Percentiles rank a stretch among this genome's conserved stretches.
Conservation (phyloP, 2,797 vertebrate species). For the Muscicapa striata region DNA sequence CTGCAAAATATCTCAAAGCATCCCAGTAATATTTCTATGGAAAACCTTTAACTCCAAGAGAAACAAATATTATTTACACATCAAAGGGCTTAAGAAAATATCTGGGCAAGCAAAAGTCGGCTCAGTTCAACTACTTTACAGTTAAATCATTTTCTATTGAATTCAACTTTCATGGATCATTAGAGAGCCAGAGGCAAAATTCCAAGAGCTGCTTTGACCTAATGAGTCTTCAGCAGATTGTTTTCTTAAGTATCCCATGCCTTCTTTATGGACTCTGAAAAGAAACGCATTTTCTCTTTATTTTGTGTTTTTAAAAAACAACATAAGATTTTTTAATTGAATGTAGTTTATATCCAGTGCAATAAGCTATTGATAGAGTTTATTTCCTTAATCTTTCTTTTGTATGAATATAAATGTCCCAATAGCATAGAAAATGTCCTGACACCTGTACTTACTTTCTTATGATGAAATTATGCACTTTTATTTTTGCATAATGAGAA, state of each 20-base stretch:
- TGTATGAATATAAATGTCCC: neutral
- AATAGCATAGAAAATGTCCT: conserved; percentile 7
- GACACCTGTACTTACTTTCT: conserved; percentile 7
- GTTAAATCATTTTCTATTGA: conserved; percentile 82
- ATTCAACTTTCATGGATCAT: conserved; percentile 80
- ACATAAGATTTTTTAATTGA: conserved; percentile 30
- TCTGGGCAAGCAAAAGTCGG: conserved; percentile 54
- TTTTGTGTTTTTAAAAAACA: neutral
- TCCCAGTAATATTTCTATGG: conserved; percentile 20
- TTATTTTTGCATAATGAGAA: neutral
- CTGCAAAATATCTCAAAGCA: conserved; percentile 25
- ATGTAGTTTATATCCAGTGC: conserved; percentile 33
- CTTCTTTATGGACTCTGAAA: conserved; percentile 21
- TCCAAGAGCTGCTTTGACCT: conserved; percentile 72
- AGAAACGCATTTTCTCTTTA: conserved; percentile 24
- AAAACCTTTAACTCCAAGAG: conserved; percentile 48
- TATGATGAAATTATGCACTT: neutral
- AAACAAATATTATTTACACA: conserved; percentile 73
- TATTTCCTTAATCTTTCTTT: conserved; percentile 22
- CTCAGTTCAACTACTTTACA: conserved; percentile 65
- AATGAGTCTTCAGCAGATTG: conserved; percentile 78
- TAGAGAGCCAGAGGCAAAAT: conserved; percentile 73
- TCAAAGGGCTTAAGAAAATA: conserved; percentile 60
- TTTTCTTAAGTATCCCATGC: conserved; percentile 65
- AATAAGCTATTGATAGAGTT: neutral